These are phyloP conservation scores for Catharus ustulatus DNA, from an alignment of 2,797 vertebrate species.

Conservation along the genomic window DNA sequence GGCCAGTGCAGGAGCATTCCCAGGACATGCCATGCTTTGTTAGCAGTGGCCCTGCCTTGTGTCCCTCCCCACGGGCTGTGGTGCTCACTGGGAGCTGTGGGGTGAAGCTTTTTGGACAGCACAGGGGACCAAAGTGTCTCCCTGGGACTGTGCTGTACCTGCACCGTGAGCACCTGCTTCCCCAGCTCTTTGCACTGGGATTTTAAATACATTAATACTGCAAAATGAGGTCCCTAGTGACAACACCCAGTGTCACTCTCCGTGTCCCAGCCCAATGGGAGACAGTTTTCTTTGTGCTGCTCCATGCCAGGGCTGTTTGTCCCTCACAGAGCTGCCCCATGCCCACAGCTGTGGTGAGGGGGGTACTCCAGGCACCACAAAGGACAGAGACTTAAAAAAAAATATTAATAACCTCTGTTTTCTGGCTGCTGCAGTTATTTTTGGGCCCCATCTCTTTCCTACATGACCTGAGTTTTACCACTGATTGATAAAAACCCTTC, in stretches of 20 bases:
- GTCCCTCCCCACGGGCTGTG: rapidly evolving
- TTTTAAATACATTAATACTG: neutral
- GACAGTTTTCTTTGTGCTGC: neutral
- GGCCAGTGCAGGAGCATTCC: neutral
- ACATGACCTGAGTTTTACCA: neutral
- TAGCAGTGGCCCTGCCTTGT: neutral
- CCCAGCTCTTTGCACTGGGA: rapidly evolving
- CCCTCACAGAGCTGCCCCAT: rapidly evolving
- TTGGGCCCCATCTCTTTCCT: neutral
- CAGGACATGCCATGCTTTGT: rapidly evolving
- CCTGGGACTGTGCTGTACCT: rapidly evolving
- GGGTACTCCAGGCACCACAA: rapidly evolving
- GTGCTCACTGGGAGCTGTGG: rapidly evolving
- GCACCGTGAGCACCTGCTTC: neutral
- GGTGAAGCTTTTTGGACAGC: neutral
- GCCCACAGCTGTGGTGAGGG: neutral
- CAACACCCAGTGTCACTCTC: neutral
- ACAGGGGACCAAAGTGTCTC: neutral
- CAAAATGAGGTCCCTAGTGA: neutral
- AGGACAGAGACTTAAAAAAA: neutral
- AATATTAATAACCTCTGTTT: neutral
- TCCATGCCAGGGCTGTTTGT: neutral
- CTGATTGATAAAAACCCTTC: neutral
- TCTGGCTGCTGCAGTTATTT: neutral
- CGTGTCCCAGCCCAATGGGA: rapidly evolving